phyloP scores from a whole-genome alignment of 2,888 invertebrate genomes.

The Drosophila antonietae region DNA sequence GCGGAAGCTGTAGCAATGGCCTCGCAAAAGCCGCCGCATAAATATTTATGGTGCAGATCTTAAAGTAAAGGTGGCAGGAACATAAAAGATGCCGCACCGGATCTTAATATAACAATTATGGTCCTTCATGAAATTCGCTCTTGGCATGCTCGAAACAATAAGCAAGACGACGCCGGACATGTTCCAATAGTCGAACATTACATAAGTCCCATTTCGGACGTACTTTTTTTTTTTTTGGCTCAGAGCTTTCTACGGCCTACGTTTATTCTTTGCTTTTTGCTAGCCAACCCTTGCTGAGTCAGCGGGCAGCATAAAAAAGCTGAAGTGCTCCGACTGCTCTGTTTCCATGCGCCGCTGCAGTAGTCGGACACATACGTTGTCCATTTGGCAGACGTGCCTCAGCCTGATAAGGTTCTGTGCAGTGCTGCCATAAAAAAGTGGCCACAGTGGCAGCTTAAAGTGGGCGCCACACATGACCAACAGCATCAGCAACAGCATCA shows the following conservation, averaged over 20 bases:
- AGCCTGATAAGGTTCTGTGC: slow-evolving; percentile 60
- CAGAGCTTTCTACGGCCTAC: not conserved
- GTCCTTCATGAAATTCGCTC: slow-evolving; percentile 13
- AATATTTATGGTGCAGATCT: slow-evolving; percentile 55
- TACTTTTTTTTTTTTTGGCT: not conserved
- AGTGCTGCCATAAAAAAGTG: slow-evolving; percentile 51
- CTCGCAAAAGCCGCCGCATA: slow-evolving; percentile 31
- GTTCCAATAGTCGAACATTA: not conserved
- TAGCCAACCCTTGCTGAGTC: slow-evolving; percentile 27
- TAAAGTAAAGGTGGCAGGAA: slow-evolving; percentile 22
- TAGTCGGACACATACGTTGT: slow-evolving; percentile 45
- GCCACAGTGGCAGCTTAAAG: slow-evolving; percentile 27
- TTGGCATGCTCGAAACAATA: slow-evolving; percentile 20
- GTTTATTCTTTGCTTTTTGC: not conserved
- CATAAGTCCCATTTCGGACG: slow-evolving; percentile 7
- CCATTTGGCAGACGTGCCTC: slow-evolving; percentile 51
- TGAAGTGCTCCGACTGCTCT: not conserved
- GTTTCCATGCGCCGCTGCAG: slow-evolving; percentile 17
- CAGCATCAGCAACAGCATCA: slow-evolving; percentile 26
- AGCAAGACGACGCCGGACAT: not conserved
- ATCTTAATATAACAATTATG: slow-evolving; percentile 21
- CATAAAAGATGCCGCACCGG: slow-evolving; percentile 39
- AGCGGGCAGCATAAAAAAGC: slow-evolving; percentile 36
- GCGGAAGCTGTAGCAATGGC: slow-evolving; percentile 28
- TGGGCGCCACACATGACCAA: slow-evolving; percentile 28